Evolutionary conservation across 2,888 invertebrate species (phyloP), one percentile per base, ranked within the genome.

Genomic region (Blastobasis adustella): DNA sequence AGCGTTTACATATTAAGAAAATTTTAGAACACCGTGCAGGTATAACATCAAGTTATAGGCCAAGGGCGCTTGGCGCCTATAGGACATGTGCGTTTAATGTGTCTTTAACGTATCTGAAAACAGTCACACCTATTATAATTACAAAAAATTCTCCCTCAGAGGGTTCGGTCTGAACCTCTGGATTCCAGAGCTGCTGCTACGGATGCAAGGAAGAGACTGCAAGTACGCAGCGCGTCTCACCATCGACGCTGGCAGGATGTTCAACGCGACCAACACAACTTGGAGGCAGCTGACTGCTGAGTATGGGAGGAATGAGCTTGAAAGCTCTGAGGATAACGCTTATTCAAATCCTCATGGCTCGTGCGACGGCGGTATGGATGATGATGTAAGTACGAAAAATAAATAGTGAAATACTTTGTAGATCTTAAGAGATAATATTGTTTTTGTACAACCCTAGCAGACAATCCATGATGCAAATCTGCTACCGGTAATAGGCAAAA

Each of bases 141-240:
- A 1, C 23, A 23, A 23, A 23, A 23, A 23, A 23, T 23, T n/a
- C 23, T 23, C 2, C 23, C 79, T 8, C 76, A 93, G 93, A 9
- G 92, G 92, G 38, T 93, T 92, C 53, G 93, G 93, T 3, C 75
- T 93, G 1, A 93, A 92, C 53, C 79, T 95, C 60, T 95, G 95
- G 95, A 90, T 95, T 47, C 95, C 95, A 4, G 94, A 94, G 68
- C 80, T 95, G 6, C 92, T 95, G 54, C 90, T 91, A 45, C 90
- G 94, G 1, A 82, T 82, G 71, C 82, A 86, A 57, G 69, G 72
- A 4, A 70, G 73, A 5, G 76, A 71, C 37, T 87, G 87, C 61
- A 67, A 52, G 82, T 89, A 67, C 69, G 88, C 64, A 63, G 42
- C 8, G 9, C 10, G n/a, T n/a, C 7, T 9, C 9, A 6, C 9